Evolutionary conservation across 2,888 invertebrate species (phyloP).

Genomic region (Plusia festucae): DNA sequence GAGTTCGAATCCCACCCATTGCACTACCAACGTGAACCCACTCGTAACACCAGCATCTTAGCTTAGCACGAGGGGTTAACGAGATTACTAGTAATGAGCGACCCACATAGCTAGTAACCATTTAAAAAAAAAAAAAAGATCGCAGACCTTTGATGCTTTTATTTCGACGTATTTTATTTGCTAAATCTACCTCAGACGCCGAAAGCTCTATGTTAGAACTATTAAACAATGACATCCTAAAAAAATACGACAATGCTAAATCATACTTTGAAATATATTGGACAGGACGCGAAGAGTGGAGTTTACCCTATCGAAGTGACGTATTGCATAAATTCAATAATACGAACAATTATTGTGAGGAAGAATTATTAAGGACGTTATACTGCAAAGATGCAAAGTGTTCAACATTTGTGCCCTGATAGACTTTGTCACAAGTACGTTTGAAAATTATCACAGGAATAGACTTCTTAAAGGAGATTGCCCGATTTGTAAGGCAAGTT

Average conservation of each 20-base stretch:
- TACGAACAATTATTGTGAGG: conserved; percentile 30
- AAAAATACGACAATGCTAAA: conserved; percentile 13
- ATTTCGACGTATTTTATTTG: background rate
- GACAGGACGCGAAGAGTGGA: conserved; percentile 26
- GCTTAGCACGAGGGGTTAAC: no score
- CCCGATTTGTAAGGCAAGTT: no score
- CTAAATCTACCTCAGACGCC: conserved; percentile 7
- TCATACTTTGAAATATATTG: conserved; percentile 30
- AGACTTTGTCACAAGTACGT: conserved; percentile 29
- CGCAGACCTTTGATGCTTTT: conserved; percentile 6
- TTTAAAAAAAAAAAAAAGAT: no score
- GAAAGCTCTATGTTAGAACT: background rate
- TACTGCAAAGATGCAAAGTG: conserved; percentile 37
- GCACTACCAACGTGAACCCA: no score
- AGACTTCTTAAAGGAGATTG: conserved; percentile 21
- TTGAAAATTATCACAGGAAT: conserved; percentile 26
- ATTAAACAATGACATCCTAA: background rate
- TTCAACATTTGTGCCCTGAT: conserved; percentile 38
- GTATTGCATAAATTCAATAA: conserved; percentile 30
- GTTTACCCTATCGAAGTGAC: conserved; percentile 22
- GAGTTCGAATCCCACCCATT: no score
- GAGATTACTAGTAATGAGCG: no score
- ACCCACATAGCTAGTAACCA: no score
- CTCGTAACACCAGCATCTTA: no score
- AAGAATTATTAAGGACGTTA: conserved; percentile 33